Conservation (phyloP, 2,888 invertebrate species). For the Melanophora roralis region DNA sequence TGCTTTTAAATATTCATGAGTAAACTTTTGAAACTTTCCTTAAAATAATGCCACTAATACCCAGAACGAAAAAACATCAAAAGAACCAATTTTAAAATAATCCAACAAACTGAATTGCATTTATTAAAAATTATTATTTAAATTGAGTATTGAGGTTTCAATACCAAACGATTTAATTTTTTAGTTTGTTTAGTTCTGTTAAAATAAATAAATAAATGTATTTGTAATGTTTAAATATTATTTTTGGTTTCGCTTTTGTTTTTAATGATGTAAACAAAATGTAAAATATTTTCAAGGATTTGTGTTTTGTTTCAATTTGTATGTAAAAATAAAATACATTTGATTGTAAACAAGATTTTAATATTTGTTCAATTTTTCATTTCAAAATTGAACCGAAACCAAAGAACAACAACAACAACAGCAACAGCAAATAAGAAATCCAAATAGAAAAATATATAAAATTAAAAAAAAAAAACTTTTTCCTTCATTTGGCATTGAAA, state of each 20-base stretch:
- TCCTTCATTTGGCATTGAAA: conserved; percentile 60
- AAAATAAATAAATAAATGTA: conserved; percentile 20
- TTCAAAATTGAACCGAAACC: conserved; percentile 12
- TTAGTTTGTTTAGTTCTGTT: background rate
- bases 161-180: background rate
- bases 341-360: conserved; percentile 46
- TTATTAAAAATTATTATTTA: conserved; percentile 2
- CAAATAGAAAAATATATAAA: too few relatives aligned
- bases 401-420: conserved; percentile 4
- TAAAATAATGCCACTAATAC: background rate
- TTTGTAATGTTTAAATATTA: background rate
- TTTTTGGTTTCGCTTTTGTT: conserved; percentile 9
- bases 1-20: conserved; percentile 14
- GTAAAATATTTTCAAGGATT: conserved; percentile 49
- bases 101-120: background rate
- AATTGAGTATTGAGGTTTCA: background rate
- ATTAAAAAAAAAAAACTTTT: conserved; percentile 37
- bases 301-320: conserved; percentile 39
- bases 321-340: conserved; percentile 41
- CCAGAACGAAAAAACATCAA: background rate
- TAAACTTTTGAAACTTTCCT: background rate
- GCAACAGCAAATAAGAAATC: too few relatives aligned
- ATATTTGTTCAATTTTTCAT: conserved; percentile 19
- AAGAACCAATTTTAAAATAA: background rate
- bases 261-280: conserved; percentile 46